Evolutionary conservation across 1,140 invertebrate genomes (phyloP), one percentile per base, ranked within the genome.

Genomic region (Euglossa dilemma): DNA sequence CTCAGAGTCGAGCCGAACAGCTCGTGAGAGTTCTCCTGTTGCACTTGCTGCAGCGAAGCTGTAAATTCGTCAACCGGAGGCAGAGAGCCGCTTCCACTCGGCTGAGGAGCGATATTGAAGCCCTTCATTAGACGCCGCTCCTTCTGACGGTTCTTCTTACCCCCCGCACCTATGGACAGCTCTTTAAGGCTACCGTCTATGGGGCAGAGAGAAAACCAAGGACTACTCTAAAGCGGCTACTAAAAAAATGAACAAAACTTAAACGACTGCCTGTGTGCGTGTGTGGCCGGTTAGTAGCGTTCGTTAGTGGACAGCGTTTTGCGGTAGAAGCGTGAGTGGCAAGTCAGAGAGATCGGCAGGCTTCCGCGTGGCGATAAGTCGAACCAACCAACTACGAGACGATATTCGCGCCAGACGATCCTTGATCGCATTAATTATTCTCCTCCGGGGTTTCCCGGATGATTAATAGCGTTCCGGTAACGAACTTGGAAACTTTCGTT

Each of bases 101-200:
- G 96, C 57, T 96, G 95, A 0, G 96, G 96, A 4, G 96, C 97
- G 64, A 98, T 97, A 94, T 99, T 98, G 95, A 99, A 99, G 4
- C 98, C 98, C 93, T 99, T 99, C 98, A 98, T 98, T 47, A 99
- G 94, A 1, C 98, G 96, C 0, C 98, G 95, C 91, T 98, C 98
- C 94, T 98, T 98, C 93, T 98, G 98, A 0, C 98, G 96, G 92
- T 98, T 98, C 94, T 98, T 98, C 94, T 98, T 98, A 54, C 98
- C 98, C 84, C 98, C 97, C 87, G 97, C 96, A 92, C 97, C 97
- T 96, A 95, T 93, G 94, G 93, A 95, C 83, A 92, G 91, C 86
- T 93, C 92, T 92, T 93, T 94, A 90, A 93, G 86, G 91, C 89
- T 87, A 92, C 89, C 92, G 91, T 92, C 92, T 93, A 91, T 79